Evolutionary conservation across 2,888 invertebrate species (phyloP), one percentile per base, ranked within the genome.

Genomic region (Galerucella pusilla): DNA sequence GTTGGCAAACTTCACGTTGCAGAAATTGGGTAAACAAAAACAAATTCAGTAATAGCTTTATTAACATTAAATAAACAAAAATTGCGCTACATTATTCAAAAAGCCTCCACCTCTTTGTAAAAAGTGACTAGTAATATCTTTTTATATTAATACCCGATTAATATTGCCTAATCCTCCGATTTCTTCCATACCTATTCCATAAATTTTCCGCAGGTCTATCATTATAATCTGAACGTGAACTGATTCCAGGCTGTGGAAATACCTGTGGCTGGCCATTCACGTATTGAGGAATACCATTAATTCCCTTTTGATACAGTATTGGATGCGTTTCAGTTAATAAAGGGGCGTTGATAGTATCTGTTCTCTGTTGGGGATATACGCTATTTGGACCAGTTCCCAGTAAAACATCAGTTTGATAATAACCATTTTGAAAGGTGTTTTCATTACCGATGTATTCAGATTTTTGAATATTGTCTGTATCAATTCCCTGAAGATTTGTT

Each of bases 141-240:
- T 20, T 16, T 9, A 16, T 65, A 16, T 42, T 49, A 68, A 46
- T 52, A 9, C 4, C 6, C 20, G 1, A 65, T 69, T 68, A 70
- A 52, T 63, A 57, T 14, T 52, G 73, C 61, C 57, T 67, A 52
- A 61, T 61, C 42, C 66, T 64, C 12, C 61, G 64, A 14, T 59
- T 70, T 25, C 81, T 74, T n/a, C 79, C 80, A 61, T 80, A 79
- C 28, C 81, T 73, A 49, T 79, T 78, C 77, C 77, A 79, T 35
- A 79, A 66, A 49, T 52, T 57, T 20, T 49, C 66, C 10, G 71
- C 52, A 16, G 68, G 42, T 10, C 65, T 67, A 6, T 75, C 74
- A 52, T 77, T 71, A 52, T 59, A 71, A 68, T 74, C 69, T 52
- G 25, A 42, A n/a, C 52, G 28, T 16, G 42, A 4, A 35, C 35